Evolutionary conservation across 35 echinoderm and acorn worm species (phyloP).

Genomic region (Amphiura filiformis): DNA sequence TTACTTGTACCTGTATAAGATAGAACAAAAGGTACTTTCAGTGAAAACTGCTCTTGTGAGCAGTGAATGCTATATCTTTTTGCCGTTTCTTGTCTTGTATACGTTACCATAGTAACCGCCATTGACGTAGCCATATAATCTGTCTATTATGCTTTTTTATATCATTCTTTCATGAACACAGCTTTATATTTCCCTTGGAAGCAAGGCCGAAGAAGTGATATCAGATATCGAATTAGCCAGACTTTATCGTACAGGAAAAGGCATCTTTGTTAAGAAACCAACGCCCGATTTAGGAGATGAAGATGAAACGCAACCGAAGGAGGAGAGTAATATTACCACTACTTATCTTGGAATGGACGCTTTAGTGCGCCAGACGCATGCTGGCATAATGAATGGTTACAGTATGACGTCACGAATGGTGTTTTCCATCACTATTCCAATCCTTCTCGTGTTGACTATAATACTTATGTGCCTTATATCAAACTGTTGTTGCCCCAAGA

Average conservation of each 20-base stretch:
- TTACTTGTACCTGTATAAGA: too few species aligned
- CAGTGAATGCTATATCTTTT: too few species aligned
- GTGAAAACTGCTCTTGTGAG: too few species aligned
- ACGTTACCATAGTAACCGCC: too few species aligned
- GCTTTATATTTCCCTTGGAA: neutral
- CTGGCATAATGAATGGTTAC: neutral
- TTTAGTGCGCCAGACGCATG: neutral
- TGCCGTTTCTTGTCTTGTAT: too few species aligned
- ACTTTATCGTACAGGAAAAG: neutral
- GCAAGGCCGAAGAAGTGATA: neutral
- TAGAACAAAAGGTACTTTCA: too few species aligned
- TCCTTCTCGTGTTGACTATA: neutral
- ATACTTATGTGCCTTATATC: neutral
- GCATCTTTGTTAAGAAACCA: neutral
- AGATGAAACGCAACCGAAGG: too few species aligned
- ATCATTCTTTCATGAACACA: too few species aligned
- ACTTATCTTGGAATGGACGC: neutral
- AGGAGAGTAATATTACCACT: neutral
- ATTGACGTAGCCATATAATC: too few species aligned
- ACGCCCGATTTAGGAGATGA: neutral
- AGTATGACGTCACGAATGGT: neutral
- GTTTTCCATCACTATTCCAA: neutral
- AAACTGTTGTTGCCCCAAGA: neutral
- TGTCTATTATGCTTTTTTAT: too few species aligned
- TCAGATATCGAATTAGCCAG: neutral